Conservation (phyloP, 2,113 vertebrate genomes). For the Cercocebus atys region DNA sequence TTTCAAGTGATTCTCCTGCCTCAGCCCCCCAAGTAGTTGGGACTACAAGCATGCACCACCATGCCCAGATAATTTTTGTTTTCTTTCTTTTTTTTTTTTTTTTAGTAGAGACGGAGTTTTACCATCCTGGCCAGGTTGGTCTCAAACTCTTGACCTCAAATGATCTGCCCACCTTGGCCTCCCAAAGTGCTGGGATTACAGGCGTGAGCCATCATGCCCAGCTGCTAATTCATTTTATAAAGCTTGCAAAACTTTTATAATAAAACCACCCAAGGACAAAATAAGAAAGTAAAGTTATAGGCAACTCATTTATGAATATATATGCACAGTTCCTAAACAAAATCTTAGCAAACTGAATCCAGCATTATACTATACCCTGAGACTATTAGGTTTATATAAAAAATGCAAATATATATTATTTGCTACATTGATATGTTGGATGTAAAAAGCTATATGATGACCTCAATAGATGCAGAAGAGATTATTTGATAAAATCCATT, state of each 20-base stretch:
- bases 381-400: background rate
- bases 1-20: no score
- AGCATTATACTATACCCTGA: background rate
- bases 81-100: no score
- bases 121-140: no score
- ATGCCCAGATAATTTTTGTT: no score
- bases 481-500: background rate
- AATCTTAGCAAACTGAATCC: background rate
- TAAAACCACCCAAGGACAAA: background rate
- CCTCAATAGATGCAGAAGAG: background rate
- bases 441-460: background rate
- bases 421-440: background rate
- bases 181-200: no score
- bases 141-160: no score
- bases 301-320: background rate
- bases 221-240: slow-evolving; percentile 10
- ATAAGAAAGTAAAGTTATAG: background rate
- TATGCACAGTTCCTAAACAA: background rate
- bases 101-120: no score
- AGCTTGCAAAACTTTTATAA: background rate
- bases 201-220: no score
- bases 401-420: background rate
- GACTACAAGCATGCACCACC: no score
- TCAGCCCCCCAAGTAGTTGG: no score
- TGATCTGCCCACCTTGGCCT: no score